A percentile compares a stretch with the other conserved stretches of the same genome.
Conservation (phyloP, 2,797 vertebrate genomes). For the Artibeus lituratus region DNA sequence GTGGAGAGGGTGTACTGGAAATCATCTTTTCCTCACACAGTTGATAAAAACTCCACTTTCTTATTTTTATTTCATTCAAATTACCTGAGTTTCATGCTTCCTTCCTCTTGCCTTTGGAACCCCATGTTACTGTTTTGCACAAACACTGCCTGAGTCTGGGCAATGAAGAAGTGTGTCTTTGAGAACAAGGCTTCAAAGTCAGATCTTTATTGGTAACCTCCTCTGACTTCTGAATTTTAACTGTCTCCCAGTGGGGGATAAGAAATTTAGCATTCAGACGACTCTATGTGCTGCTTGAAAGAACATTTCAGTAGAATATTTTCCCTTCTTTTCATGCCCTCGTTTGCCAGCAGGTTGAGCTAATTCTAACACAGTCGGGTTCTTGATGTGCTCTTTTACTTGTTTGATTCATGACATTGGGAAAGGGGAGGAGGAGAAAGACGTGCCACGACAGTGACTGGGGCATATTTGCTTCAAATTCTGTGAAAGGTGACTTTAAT, state of each 20-base stretch:
- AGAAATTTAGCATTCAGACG: background rate
- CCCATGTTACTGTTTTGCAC: conserved; percentile 37
- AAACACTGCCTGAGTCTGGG: conserved; percentile 36
- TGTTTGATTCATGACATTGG: background rate
- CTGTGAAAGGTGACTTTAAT: background rate
- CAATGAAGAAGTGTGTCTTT: conserved; percentile 38
- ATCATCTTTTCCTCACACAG: conserved; percentile 25
- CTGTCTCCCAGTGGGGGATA: background rate
- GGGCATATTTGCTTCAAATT: background rate
- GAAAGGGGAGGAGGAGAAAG: background rate
- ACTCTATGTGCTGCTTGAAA: background rate
- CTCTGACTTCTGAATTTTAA: background rate
- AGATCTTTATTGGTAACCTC: background rate
- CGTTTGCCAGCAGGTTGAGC: background rate
- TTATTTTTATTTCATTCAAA: conserved; percentile 66
- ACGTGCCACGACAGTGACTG: background rate
- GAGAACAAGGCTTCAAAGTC: background rate
- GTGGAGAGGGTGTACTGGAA: background rate
- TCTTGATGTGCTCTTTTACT: background rate
- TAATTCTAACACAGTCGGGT: background rate
- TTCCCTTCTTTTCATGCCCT: background rate
- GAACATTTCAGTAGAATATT: background rate
- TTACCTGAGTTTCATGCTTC: conserved; percentile 50
- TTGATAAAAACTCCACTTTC: background rate
- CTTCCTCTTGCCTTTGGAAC: conserved; percentile 54